Conservation (phyloP, 2,888 invertebrate genomes). For the Melieria crassipennis region DNA sequence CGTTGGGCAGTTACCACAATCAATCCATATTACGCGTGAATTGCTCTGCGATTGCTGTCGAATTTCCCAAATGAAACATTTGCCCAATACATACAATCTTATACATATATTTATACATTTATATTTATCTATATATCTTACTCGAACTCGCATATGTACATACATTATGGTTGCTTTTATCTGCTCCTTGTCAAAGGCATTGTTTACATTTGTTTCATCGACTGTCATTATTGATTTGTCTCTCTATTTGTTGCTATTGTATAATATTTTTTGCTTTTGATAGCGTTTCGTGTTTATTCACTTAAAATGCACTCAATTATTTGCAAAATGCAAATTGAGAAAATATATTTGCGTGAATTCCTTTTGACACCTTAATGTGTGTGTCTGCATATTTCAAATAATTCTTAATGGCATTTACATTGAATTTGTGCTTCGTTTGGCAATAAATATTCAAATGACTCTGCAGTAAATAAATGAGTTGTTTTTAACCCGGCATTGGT, state of each 20-base stretch:
- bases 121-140: too few relatives aligned
- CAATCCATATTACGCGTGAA: too few relatives aligned
- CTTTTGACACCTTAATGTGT: not conserved
- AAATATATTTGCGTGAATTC: not conserved
- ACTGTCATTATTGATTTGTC: not conserved
- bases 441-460: not conserved
- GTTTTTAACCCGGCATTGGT: too few relatives aligned
- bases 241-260: not conserved
- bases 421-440: slow-evolving; percentile 3
- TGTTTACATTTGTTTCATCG: not conserved
- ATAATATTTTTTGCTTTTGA: not conserved
- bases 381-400: not conserved
- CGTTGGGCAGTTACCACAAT: too few relatives aligned
- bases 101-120: too few relatives aligned
- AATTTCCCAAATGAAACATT: too few relatives aligned
- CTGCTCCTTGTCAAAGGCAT: too few relatives aligned
- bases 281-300: not conserved
- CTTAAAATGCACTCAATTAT: not conserved
- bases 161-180: too few relatives aligned
- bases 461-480: not conserved
- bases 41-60: too few relatives aligned
- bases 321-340: not conserved
- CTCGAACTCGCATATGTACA: too few relatives aligned
- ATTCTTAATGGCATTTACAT: slow-evolving; percentile 5
- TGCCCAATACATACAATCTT: too few relatives aligned